phyloP scores from a whole-genome alignment of 2,888 invertebrate genomes.

The Drosophila flavopinicola region DNA sequence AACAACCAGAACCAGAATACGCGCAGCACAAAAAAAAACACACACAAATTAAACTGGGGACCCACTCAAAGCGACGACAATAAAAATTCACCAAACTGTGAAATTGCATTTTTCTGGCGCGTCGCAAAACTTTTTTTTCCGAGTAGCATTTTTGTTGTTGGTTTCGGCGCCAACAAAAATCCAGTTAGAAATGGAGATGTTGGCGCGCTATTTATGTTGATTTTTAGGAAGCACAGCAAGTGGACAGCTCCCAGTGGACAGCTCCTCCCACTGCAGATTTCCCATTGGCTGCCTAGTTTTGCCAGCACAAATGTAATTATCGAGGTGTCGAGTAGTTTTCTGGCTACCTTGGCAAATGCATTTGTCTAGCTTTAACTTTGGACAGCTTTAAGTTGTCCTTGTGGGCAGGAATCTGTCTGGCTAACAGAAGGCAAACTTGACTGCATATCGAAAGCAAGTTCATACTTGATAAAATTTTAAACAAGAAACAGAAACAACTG shows the following conservation, averaged over 20 bases:
- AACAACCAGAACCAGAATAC: conserved; percentile 18
- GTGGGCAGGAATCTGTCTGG: not conserved
- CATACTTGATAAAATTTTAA: too few species aligned
- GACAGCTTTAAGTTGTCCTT: conserved; percentile 20
- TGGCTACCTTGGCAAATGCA: conserved; percentile 24
- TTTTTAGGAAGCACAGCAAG: conserved; percentile 59
- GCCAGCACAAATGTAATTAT: conserved; percentile 73
- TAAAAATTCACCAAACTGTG: conserved; percentile 81
- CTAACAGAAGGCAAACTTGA: too few species aligned
- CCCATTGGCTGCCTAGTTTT: conserved; percentile 48
- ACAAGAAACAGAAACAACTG: too few species aligned
- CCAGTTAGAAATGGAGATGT: conserved; percentile 80
- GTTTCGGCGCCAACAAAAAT: conserved; percentile 54
- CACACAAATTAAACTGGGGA: conserved; percentile 26
- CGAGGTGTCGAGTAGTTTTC: conserved; percentile 37
- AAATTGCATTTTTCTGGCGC: conserved; percentile 81
- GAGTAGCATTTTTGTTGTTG: conserved; percentile 21
- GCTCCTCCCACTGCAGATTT: conserved; percentile 29
- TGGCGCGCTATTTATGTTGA: conserved; percentile 78
- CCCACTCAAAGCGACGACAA: conserved; percentile 77
- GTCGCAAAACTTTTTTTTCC: conserved; percentile 46
- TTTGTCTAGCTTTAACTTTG: conserved; percentile 33
- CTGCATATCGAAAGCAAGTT: too few species aligned
- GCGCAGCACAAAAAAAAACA: conserved; percentile 2
- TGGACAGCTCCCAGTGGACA: conserved; percentile 39